Base-by-base conservation (phyloP, 2,888 invertebrate genomes). In the Dastarcus helophoroides region DNA sequence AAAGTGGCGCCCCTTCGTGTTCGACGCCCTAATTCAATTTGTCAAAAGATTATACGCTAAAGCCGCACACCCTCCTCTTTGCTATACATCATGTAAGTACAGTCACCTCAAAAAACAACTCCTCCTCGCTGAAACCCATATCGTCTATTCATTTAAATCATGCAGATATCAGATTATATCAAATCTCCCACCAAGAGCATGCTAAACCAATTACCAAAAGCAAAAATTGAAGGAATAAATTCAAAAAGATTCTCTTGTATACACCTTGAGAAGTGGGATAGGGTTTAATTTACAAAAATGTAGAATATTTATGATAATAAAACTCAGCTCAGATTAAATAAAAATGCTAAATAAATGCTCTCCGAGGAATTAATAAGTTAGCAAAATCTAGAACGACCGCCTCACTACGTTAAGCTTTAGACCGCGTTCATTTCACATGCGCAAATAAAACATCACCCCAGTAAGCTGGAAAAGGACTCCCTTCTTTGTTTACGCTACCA, bases 11-110 rank as follows among this genome's bases (percentile, higher is more conserved):
- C 53, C 52, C 43, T 46, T 48, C 51, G 48, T 51, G 51, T 51
- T 48, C 51, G 51, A 50, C 57, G 53, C 56, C 44, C 60, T 61
- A 60, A 62, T 62, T 62, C 62, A 62, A 62, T 62, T 62, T 62
- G 62, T 60, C 60, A 62, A 59, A 58, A 62, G 61, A 61, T 62
- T 62, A 62, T 60, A 54, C 56, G 57, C 56, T 57, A 54, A 53
- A 57, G 58, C 58, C 58, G 53, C 57, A 58, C 58, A 54, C 56
- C 58, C 58, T 56, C 52, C 51, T 49, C 49, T 49, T 52, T 48
- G 54, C 58, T 51, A 59, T 61, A 58, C 58, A 61, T 61, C 59
- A 61, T 60, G 52, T 50, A 47, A 49, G 48, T 50, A 53, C 47
- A 53, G 49, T 48, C 46, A 44, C 45, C 44, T 22, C 33, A 24